phyloP scores from a whole-genome alignment of 2,888 invertebrate genomes.

The Strigamia maritima region DNA sequence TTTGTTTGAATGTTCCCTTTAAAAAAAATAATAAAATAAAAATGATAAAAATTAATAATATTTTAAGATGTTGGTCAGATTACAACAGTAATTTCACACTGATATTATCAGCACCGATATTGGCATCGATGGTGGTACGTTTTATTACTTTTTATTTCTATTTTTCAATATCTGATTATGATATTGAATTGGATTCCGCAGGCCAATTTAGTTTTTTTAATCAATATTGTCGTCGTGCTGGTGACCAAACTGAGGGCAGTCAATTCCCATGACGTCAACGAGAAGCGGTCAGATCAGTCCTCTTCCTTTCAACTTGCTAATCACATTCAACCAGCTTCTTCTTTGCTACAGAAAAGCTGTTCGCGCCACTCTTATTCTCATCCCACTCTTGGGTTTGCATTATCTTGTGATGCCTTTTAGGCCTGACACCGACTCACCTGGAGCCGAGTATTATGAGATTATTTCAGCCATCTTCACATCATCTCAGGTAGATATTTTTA shows the following conservation, averaged over 20 bases:
- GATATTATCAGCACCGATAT: conserved; percentile 24
- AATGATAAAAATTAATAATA: not conserved
- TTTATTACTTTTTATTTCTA: not conserved
- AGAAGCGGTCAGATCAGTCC: conserved; percentile 39
- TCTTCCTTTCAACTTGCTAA: conserved; percentile 7
- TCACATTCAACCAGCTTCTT: conserved; percentile 26
- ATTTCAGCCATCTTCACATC: conserved; percentile 81
- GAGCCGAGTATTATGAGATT: conserved; percentile 66
- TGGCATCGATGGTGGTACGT: conserved; percentile 9
- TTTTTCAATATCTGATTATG: not conserved
- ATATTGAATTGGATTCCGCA: conserved; percentile 38
- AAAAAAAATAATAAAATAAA: not conserved
- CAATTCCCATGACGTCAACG: conserved; percentile 41
- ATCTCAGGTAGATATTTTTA: conserved; percentile 64
- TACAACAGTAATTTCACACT: conserved; percentile 3
- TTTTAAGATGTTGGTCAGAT: conserved; percentile 20
- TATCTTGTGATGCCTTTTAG: conserved; percentile 84
- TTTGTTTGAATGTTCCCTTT: too few relatives aligned
- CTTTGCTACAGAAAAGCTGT: conserved; percentile 60
- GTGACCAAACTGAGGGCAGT: conserved; percentile 42
- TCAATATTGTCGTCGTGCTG: conserved; percentile 45
- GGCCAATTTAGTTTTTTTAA: conserved; percentile 45
- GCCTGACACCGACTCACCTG: conserved; percentile 60
- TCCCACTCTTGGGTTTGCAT: conserved; percentile 86
- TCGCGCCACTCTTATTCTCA: conserved; percentile 78